A percentile compares a stretch with the other conserved stretches of the same genome.
These are phyloP conservation scores for Promerops cafer DNA, from an alignment of 2,113 vertebrate species.

Conservation along the genomic window DNA sequence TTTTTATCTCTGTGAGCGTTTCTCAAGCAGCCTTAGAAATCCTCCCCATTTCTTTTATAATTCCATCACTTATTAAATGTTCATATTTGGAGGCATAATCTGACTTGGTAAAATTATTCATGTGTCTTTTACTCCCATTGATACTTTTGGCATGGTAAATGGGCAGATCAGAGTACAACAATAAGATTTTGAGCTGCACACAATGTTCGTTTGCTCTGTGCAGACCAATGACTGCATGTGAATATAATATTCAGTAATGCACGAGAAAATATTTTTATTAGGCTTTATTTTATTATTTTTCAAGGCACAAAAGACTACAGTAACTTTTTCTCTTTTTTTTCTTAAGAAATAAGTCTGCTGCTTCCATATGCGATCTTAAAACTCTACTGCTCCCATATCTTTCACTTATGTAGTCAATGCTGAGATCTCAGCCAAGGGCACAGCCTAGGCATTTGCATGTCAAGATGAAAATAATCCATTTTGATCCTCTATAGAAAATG, in stretches of 20 bases:
- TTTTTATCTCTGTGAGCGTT: neutral
- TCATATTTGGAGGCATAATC: neutral
- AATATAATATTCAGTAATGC: neutral
- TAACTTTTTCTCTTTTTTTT: neutral
- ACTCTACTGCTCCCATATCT: neutral
- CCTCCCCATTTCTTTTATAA: neutral
- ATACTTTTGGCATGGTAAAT: neutral
- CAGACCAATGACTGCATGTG: neutral
- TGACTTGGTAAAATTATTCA: neutral
- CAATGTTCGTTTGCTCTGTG: neutral
- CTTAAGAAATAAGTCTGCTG: neutral
- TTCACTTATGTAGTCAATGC: conserved; percentile 13
- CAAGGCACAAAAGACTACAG: neutral
- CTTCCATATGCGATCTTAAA: neutral
- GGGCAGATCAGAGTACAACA: neutral
- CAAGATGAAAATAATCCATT: conserved; percentile 61
- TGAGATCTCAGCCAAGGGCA: conserved; percentile 48
- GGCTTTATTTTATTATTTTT: neutral
- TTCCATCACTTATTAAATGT: neutral
- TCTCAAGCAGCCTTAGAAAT: neutral
- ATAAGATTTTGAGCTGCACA: neutral
- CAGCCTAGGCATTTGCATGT: conserved; percentile 52
- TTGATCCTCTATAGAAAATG: conserved; percentile 45
- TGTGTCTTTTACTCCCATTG: neutral
- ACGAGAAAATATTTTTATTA: conserved; percentile 1